Evolutionary conservation across 2,113 vertebrate species (phyloP).

Genomic region (Halichoeres trimaculatus): DNA sequence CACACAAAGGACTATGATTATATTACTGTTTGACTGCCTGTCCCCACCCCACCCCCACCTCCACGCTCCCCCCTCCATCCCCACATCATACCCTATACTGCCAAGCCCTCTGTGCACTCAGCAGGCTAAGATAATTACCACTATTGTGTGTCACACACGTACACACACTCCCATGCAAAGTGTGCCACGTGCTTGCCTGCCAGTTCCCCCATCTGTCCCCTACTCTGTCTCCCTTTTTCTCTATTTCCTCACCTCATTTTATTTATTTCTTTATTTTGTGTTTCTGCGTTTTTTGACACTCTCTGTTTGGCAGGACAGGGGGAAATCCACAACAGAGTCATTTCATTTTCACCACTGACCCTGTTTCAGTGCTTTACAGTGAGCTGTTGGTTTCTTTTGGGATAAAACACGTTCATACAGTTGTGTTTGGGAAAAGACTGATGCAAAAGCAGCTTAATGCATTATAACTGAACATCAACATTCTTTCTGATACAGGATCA

Average conservation of each 20-base stretch:
- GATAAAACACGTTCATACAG: slow-evolving; percentile 1
- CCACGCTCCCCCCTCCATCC: slow-evolving; percentile 27
- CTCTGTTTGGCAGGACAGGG: slow-evolving; percentile 28
- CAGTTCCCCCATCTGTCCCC: slow-evolving; percentile 78
- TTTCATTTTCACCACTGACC: slow-evolving; percentile 27
- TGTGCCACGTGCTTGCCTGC: slow-evolving; percentile 74
- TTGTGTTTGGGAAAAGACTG: slow-evolving; percentile 15
- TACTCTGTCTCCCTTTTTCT: slow-evolving; percentile 27
- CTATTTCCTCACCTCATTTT: slow-evolving; percentile 35
- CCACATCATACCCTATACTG: slow-evolving; percentile 71
- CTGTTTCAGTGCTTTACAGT: slow-evolving; percentile 21
- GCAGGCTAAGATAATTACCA: slow-evolving; percentile 85
- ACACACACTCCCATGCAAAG: slow-evolving; percentile 66
- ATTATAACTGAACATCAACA: slow-evolving; percentile 56
- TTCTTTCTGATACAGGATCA: slow-evolving; percentile 19
- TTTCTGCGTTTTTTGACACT: slow-evolving; percentile 54
- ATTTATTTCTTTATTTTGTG: slow-evolving; percentile 30
- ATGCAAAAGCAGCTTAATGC: slow-evolving; percentile 22
- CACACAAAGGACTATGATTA: slow-evolving; percentile 86
- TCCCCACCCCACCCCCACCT: slow-evolving; percentile 43
- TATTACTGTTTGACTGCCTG: slow-evolving; percentile 85
- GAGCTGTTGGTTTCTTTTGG: slow-evolving; percentile 2
- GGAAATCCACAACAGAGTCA: slow-evolving; percentile 28
- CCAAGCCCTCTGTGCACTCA: slow-evolving; percentile 77
- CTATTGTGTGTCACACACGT: slow-evolving; percentile 78